A percentile compares a stretch with the other conserved stretches of the same genome.
These are phyloP conservation scores for Carcina quercana DNA, from an alignment of 2,888 invertebrate genomes.

Conservation along the genomic window DNA sequence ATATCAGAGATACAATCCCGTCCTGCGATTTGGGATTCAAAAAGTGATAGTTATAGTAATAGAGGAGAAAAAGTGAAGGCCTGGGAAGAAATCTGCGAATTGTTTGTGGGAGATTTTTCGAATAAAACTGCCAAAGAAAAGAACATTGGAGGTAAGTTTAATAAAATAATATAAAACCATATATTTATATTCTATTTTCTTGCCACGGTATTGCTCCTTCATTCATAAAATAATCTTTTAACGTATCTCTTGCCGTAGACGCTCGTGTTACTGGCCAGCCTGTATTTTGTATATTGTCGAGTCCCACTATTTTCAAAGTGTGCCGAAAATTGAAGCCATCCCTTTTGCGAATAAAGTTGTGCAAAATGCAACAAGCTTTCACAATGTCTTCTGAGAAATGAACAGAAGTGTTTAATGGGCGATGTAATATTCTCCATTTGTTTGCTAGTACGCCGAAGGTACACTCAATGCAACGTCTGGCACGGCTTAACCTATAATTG, in stretches of 20 bases:
- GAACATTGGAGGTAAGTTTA: no score
- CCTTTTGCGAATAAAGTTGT: constrained; percentile 9
- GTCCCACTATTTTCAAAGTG: constrained; percentile 17
- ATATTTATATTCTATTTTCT: constrained; percentile 22
- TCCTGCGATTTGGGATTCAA: no score
- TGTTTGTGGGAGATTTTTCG: no score
- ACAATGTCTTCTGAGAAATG: constrained; percentile 9
- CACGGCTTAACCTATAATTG: constrained; percentile 12
- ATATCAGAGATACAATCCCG: no score
- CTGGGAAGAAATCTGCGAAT: no score
- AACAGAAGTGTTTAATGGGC: constrained; percentile 9
- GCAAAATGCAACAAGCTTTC: constrained; percentile 11
- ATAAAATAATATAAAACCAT: no score
- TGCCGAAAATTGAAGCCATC: constrained; percentile 16
- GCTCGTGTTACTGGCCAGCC: constrained; percentile 15
- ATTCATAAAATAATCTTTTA: constrained; percentile 23
- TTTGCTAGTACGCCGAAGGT: constrained; percentile 5
- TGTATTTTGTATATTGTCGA: constrained; percentile 19
- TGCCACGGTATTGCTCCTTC: constrained; percentile 21
- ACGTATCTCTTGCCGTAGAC: constrained; percentile 18
- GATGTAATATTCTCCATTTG: constrained; percentile 7
- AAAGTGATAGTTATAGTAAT: no score
- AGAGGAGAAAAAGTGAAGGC: no score
- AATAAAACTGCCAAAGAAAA: no score
- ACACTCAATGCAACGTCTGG: constrained; percentile 11